Percentiles rank a stretch among this genome's conserved stretches.
Evolutionary conservation across 2,797 vertebrate genomes (phyloP).

Genomic region (Pipistrellus kuhlii): DNA sequence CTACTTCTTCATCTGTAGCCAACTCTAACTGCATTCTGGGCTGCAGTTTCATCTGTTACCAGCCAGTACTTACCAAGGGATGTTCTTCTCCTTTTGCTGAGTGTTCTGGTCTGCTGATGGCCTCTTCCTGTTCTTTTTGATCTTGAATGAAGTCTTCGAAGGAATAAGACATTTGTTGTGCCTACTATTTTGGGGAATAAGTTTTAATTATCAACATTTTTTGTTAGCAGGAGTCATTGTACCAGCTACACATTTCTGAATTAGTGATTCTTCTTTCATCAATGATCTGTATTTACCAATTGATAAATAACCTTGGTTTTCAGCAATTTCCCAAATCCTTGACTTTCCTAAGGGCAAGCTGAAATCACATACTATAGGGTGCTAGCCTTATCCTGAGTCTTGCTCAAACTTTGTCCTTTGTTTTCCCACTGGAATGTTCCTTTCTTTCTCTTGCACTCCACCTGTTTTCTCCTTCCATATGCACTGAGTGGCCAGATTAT

Average conservation of each 20-base stretch:
- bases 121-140: slow-evolving; percentile 44
- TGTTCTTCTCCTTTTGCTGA: slow-evolving; percentile 31
- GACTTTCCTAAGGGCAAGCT: background rate
- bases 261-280: slow-evolving; percentile 3
- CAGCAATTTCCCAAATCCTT: background rate
- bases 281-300: slow-evolving; percentile 10
- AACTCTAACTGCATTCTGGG: background rate
- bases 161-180: background rate
- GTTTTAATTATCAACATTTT: slow-evolving; percentile 30
- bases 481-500: no score
- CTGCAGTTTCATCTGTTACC: background rate
- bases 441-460: background rate
- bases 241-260: background rate
- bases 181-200: slow-evolving; percentile 5
- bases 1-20: background rate
- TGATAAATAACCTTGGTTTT: background rate
- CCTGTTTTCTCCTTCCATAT: background rate
- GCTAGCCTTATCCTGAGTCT: background rate
- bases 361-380: background rate
- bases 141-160: slow-evolving; percentile 66
- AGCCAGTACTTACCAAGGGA: background rate
- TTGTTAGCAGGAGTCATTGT: slow-evolving; percentile 4
- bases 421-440: background rate
- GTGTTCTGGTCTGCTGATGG: background rate
- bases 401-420: background rate